phyloP scores from a whole-genome alignment of 1,140 invertebrate genomes.

The Lineus longissimus region DNA sequence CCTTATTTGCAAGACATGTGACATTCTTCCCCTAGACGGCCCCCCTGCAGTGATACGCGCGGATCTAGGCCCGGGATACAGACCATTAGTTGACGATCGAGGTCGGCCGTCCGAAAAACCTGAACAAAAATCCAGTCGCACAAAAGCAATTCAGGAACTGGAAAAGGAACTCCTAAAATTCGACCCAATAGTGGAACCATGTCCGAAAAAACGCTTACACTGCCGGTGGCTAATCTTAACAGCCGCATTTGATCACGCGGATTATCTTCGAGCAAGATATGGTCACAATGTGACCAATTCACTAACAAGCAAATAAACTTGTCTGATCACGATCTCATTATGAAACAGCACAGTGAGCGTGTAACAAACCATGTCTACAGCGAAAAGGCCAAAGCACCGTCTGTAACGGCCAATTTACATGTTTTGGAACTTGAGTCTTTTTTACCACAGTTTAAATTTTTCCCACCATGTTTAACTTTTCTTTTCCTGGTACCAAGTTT shows the following conservation, averaged over 20 bases:
- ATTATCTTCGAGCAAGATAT: slow-evolving; percentile 17
- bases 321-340: slow-evolving; percentile 9
- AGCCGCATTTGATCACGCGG: slow-evolving; percentile 11
- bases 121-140: slow-evolving; percentile 24
- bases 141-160: slow-evolving; percentile 21
- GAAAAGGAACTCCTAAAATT: slow-evolving; percentile 15
- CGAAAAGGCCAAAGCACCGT: slow-evolving; percentile 16
- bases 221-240: slow-evolving; percentile 16
- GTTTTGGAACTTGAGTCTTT: too few relatives aligned
- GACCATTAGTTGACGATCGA: slow-evolving; percentile 7
- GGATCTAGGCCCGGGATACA: slow-evolving; percentile 16
- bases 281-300: slow-evolving; percentile 20
- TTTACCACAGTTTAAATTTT: too few relatives aligned
- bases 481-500: too few relatives aligned
- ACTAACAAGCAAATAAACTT: slow-evolving; percentile 13
- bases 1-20: neutral
- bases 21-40: slow-evolving; percentile 13
- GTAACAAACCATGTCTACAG: slow-evolving; percentile 15
- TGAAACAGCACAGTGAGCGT: neutral
- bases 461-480: too few relatives aligned
- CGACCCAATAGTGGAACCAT: slow-evolving; percentile 9
- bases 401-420: too few relatives aligned
- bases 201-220: neutral
- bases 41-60: slow-evolving; percentile 11
- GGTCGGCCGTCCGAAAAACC: slow-evolving; percentile 17